These are phyloP conservation scores for Coreius guichenoti DNA, from an alignment of 2,797 vertebrate species.

Conservation along the genomic window DNA sequence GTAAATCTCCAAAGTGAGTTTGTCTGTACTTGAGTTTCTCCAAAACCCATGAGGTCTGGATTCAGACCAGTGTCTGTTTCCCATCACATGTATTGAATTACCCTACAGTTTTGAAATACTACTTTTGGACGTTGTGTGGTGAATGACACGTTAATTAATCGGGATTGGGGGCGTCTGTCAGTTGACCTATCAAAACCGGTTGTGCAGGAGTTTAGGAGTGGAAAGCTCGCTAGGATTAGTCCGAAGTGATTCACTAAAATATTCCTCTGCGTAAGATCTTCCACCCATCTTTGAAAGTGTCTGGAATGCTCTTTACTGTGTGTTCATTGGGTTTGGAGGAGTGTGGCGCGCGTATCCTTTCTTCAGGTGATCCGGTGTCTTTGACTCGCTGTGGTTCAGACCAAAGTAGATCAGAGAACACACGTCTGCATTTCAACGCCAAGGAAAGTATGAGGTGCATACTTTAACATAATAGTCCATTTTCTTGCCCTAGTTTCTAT, in stretches of 20 bases:
- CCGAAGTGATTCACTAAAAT: conserved; percentile 14
- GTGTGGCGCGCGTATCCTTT: background rate
- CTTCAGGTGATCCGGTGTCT: conserved; percentile 13
- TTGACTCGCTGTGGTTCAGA: background rate
- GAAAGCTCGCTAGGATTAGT: background rate
- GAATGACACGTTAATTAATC: background rate
- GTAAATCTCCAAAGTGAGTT: background rate
- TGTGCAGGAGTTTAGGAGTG: background rate
- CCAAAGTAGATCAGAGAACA: background rate
- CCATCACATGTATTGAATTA: background rate
- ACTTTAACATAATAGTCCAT: background rate
- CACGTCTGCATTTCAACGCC: background rate
- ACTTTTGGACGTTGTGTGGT: background rate
- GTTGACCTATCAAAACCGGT: conserved; percentile 7
- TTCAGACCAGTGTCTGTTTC: conserved; percentile 7
- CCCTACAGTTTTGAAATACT: background rate
- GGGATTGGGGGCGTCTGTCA: background rate
- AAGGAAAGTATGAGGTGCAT: conserved; percentile 8
- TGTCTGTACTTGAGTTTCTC: background rate
- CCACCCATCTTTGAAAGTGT: conserved; percentile 1
- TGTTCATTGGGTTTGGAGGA: background rate
- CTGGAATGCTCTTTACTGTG: background rate
- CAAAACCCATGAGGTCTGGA: conserved; percentile 15
- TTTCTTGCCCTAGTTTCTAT: background rate
- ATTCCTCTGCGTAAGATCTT: conserved; percentile 27